Evolutionary conservation across 2,888 invertebrate genomes (phyloP), one percentile per base, ranked within the genome.

Genomic region (Cerceris rybyensis): DNA sequence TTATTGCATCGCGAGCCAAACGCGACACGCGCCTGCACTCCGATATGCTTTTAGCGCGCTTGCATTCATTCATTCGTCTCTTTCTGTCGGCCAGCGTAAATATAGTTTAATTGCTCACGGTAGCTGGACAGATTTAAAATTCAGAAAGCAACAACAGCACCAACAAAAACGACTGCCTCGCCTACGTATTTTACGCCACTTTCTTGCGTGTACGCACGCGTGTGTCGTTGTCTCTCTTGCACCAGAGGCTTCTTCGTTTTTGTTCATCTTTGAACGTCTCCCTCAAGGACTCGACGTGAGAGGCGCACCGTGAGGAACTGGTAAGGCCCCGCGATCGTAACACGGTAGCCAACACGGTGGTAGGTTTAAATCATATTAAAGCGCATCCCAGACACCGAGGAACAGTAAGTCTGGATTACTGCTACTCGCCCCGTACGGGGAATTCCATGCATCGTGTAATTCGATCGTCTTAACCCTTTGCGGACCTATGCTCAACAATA

Each of bases 341-440:
- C 81, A 89, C 89, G 85, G 88, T 88, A 88, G 88, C 87, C 79
- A 77, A 83, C 81, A 86, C 80, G 82, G 78, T 83, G 86, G 83
- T 86, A 83, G 84, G 86, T 85, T 89, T 89, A 88, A 89, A 88
- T 89, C 88, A 88, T 81, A 88, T 88, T 89, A 89, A 88, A 88
- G 83, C 87, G 82, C 82, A 82, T 85, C 84, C 82, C 84, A 81
- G 78, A 61, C 79, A 69, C 75, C 74, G 77, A 69, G 78, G 79
- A 75, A 75, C 70, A 65, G 70, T 86, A 86, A 86, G 81, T 81
- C 74, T 67, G 84, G 85, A 87, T 86, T 85, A 86, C 68, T 70
- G 78, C 75, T 70, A 70, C 74, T 70, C 73, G 58, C 70, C 71
- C 73, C 78, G 71, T 60, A 67, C 70, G 66, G 70, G 64, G 75